Evolutionary conservation across 2,888 invertebrate species (phyloP), one percentile per base, ranked within the genome.

Genomic region (Cistogaster globosa): DNA sequence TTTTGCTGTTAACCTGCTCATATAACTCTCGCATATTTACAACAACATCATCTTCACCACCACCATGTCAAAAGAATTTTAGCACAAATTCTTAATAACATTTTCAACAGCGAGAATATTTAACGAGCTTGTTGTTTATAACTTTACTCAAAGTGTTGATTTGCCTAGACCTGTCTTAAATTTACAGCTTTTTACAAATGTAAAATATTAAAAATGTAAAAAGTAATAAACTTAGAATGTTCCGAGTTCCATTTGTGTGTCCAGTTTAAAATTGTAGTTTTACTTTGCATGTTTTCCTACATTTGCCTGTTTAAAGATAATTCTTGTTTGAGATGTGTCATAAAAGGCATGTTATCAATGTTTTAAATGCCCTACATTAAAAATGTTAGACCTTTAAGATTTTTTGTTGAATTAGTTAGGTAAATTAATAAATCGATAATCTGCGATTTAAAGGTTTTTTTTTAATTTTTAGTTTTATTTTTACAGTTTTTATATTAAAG

Each of bases 41-140:
- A 7, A 16, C 22, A 72, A 72, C 65, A 38, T 38, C 42, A 42
- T 12, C 42, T 14, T 0, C 53, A 16, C 42, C 38, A 36, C 76
- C 76, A 77, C 58, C 67, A 38, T 26, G 36, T 58, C 36, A 58
- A 9, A 68, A 57, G 57, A 58, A 51, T 76, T 58, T 67, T 11
- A 57, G 48, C 48, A 18, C 32, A 9, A 48, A 76, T 65, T 58
- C 42, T 22, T 77, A 67, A 58, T 67, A 58, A 48, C 12, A 65
- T 67, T 67, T 76, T 58, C 67, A 76, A 48, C 45, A 36, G 45
- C 12, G 57, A 9, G 20, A 36, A 22, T 48, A 58, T 57, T 77
- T 68, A 68, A 63, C 71, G 20, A 63, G 55, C 38, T 63, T 72
- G 55, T 72, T 72, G n/a, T 65, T 79, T 72, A 72, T 79, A 72